These are phyloP conservation scores for Dicroscelio sp. DNA, from an alignment of 2,888 invertebrate genomes.

Conservation along the genomic window DNA sequence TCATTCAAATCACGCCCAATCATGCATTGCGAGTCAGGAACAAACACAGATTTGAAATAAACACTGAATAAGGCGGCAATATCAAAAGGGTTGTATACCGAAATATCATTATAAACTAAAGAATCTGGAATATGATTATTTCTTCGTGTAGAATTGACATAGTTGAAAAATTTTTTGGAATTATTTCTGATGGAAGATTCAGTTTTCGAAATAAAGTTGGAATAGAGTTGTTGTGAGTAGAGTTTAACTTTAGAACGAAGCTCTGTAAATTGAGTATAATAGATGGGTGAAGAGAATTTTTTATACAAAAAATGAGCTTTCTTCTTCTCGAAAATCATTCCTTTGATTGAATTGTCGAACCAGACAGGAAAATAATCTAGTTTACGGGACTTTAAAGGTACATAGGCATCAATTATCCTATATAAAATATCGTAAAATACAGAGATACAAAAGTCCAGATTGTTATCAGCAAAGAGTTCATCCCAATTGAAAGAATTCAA, in stretches of 20 bases:
- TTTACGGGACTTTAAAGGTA: neutral
- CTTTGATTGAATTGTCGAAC: neutral
- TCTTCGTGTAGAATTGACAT: neutral
- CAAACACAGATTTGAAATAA: neutral
- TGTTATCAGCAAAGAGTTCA: neutral
- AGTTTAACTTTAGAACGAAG: neutral
- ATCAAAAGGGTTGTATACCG: neutral
- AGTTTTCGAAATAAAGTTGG: neutral
- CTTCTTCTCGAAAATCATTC: neutral
- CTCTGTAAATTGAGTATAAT: neutral
- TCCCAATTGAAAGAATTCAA: neutral
- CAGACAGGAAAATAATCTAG: neutral
- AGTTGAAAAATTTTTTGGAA: neutral
- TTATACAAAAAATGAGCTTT: neutral
- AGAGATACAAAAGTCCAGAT: no score
- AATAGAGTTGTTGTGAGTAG: neutral
- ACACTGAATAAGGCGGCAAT: neutral
- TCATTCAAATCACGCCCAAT: no score
- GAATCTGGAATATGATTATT: no score
- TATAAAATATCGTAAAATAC: neutral
- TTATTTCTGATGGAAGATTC: neutral
- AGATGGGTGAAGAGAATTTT: no score
- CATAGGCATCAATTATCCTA: neutral
- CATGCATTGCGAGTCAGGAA: no score
- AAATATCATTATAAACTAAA: neutral